Evolutionary conservation across 2,113 vertebrate species (phyloP), one percentile per base, ranked within the genome.

Genomic region (Sitta europaea): DNA sequence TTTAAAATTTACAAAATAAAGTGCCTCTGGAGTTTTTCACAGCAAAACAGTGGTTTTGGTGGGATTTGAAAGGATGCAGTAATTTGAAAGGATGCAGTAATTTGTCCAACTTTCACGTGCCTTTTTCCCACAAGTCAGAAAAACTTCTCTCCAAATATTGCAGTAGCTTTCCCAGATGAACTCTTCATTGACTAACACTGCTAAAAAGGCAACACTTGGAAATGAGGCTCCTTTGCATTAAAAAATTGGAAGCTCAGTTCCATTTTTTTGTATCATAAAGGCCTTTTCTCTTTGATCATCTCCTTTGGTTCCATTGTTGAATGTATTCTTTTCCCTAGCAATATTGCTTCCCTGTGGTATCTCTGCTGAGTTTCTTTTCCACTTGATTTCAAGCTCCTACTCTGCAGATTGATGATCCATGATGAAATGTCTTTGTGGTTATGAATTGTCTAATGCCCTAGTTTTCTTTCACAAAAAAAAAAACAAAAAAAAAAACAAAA

Each of bases 1-100:
- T 90, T 91, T 18, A n/a, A 93, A 63, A 72, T 91, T 72, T 78
- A 72, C n/a, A 61, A 87, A 85, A 82, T 76, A 70, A 93, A 85
- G 61, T 14, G 63, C 81, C 36, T 59, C 80, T 40, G 59, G 71
- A 86, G 35, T 73, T 92, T 54, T 76, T 88, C 55, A 74, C 75
- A 77, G 35, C 10, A 66, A 65, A 95, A 58, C 19, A 91, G 47
- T 75, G 67, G 70, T 83, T 93, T 91, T 54, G 48, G 22, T 84
- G 73, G 14, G 47, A 73, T 86, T 88, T 92, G 85, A 90, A 91
- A 88, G 59, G 71, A 31, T 74, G 31, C 38, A 47, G 43, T 79
- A 70, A 77, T 83, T 86, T 90, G 47, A 90, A 91, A 88, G 59
- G 71, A 31, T 74, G 31, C 38, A 47, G 43, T 79, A 70, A 77